Evolutionary conservation across 2,888 invertebrate species (phyloP), one percentile per base, ranked within the genome.

Genomic region (Thymelicus sylvestris): DNA sequence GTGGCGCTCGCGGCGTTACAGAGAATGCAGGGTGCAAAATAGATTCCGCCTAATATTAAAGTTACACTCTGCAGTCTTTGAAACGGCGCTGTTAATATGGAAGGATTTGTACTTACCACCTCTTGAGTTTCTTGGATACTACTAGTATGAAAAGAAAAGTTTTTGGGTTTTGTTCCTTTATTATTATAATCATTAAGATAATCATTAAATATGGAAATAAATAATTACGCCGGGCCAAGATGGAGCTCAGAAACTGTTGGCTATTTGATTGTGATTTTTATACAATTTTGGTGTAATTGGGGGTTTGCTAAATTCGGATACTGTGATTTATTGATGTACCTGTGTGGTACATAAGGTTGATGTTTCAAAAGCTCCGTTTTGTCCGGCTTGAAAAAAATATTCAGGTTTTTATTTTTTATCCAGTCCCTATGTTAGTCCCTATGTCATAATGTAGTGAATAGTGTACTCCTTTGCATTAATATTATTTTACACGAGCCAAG

Each of bases 81-180:
- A 91, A 93, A 90, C 87, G 88, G 82, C 83, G 90, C 86, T 82
- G 73, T 81, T 81, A 78, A 82, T 85, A 85, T 82, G 83, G 81
- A 84, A 79, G 79, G 80, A 78, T 84, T 85, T 90, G 91, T 92
- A 92, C 92, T 91, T 92, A 92, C 85, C 86, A 86, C 85, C 84
- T 85, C 85, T 5, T 84, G 84, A 77, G 76, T 77, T 86, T 79
- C 85, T 85, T 86, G 91, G 92, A 91, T 91, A 91, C 91, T 91
- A 89, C 87, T 85, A 86, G 87, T 88, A 88, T 83, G 86, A 87
- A 87, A 85, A 87, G 86, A 88, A 87, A 83, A 86, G 83, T 83
- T 87, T 93, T 91, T 90, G 93, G 90, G 93, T 92, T 91, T 94
- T 94, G 94, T 94, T 94, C 94, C 94, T 94, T 91, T 90, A 90